phyloP scores from a whole-genome alignment of 2,113 vertebrate genomes.

The Odobenus rosmarus region DNA sequence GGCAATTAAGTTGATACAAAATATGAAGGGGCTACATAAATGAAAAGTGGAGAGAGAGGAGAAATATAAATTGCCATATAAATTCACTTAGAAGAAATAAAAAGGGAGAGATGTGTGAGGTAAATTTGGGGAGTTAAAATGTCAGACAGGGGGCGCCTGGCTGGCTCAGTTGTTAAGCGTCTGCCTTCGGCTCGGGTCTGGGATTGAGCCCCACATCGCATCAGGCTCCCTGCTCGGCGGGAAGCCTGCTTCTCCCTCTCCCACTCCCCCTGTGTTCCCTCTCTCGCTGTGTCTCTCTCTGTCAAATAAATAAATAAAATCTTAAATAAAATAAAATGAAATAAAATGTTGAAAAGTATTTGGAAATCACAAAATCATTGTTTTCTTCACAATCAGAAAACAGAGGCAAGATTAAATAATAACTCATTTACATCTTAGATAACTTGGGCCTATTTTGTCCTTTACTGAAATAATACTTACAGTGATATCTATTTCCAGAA shows the following conservation, averaged over 20 bases:
- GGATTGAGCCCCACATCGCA: too few relatives aligned
- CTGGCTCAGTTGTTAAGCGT: too few relatives aligned
- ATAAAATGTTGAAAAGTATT: not conserved
- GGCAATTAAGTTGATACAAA: not conserved
- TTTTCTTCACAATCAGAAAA: not conserved
- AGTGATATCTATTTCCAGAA: conserved; percentile 5
- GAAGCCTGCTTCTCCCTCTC: too few relatives aligned
- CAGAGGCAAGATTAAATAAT: not conserved
- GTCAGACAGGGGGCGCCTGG: not conserved
- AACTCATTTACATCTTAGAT: not conserved
- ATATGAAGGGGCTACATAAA: not conserved
- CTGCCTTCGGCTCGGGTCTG: too few relatives aligned
- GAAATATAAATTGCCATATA: not conserved
- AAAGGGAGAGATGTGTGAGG: not conserved
- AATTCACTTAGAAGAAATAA: not conserved
- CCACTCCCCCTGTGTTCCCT: too few relatives aligned
- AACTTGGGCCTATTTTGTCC: not conserved
- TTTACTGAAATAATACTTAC: conserved; percentile 3
- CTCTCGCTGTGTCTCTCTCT: too few relatives aligned
- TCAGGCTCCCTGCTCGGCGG: too few relatives aligned
- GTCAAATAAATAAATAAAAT: too few relatives aligned
- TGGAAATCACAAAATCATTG: not conserved
- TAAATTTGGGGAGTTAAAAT: not conserved
- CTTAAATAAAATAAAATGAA: too few relatives aligned
- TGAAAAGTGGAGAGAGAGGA: not conserved